Evolutionary conservation across 2,113 vertebrate genomes (phyloP), one percentile per base, ranked within the genome.

Genomic region (Dasyornis broadbenti): DNA sequence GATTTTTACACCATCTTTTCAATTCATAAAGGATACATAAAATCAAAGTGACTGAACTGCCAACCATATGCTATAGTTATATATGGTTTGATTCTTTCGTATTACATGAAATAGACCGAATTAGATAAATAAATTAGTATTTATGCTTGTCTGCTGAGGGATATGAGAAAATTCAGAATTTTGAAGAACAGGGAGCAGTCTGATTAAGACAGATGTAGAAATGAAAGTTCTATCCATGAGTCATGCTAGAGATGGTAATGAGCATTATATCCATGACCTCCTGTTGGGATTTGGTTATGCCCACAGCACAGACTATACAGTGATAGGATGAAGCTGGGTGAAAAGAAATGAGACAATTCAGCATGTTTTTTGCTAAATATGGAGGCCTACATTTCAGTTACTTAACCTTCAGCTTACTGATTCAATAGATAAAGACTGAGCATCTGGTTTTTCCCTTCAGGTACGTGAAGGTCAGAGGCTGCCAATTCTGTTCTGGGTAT

Each of bases 11-110:
- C 10, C 8, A 8, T 66, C 10, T 39, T 91, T 60, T 88, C 45
- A 65, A 47, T 92, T 80, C 35, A 65, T 53, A 33, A 71, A 69
- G 37, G 30, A 15, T 57, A 27, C 24, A 17, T 69, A 42, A 59
- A 59, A 52, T 86, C 35, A 27, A 63, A 82, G 50, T 30, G 40
- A 17, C 30, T 21, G 49, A 70, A 70, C 17, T 39, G 66, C 27
- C 42, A 70, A 4, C 15, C 1, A 2, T 45, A 19, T 45, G 20
- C 4, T 70, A 4, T 40, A 0, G 1, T 1, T 65, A 13, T 33
- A 15, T 49, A 28, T 19, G 39, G 15, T 63, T 81, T 60, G 37
- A 54, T 60, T 64, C 26, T 73, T 84, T 68, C n/a, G 81, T 70
- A n/a, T n/a, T 60, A 17, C 28, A 5, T 17, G 17, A 78, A 84